Conservation (phyloP, 2,113 vertebrate genomes). For the Meriones unguiculatus region DNA sequence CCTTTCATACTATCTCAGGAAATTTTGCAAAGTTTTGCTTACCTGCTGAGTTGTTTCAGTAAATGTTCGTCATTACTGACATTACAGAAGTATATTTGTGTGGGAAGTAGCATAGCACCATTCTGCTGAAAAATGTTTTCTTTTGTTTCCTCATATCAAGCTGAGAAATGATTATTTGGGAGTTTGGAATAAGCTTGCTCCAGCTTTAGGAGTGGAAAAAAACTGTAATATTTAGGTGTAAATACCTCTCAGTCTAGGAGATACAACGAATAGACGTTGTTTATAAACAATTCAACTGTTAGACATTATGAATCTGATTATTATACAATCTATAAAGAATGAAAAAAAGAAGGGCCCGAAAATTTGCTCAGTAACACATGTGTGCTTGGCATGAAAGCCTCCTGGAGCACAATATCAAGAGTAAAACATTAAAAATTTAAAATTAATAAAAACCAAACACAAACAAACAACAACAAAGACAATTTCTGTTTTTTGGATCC, state of each 20-base stretch:
- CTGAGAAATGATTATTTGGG: background rate
- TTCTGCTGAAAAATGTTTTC: background rate
- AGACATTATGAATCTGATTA: background rate
- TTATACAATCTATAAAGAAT: background rate
- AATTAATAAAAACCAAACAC: background rate
- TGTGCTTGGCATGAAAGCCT: background rate
- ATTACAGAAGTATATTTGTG: background rate
- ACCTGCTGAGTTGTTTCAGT: background rate
- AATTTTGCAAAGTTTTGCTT: background rate
- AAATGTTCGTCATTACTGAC: background rate
- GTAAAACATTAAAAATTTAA: background rate
- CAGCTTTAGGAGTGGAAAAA: background rate
- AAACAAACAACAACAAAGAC: background rate
- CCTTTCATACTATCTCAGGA: background rate
- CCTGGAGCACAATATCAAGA: background rate
- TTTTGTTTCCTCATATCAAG: background rate
- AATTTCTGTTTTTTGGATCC: background rate
- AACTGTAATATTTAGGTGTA: background rate
- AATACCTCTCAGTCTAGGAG: background rate
- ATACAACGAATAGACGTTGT: background rate
- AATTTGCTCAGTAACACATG: rapidly evolving
- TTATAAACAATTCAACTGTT: background rate
- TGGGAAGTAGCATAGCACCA: background rate
- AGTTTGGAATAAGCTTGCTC: background rate
- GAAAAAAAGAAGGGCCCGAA: background rate